These are phyloP conservation scores for Silvanus unidentatus DNA, from an alignment of 2,888 invertebrate genomes.

Conservation along the genomic window DNA sequence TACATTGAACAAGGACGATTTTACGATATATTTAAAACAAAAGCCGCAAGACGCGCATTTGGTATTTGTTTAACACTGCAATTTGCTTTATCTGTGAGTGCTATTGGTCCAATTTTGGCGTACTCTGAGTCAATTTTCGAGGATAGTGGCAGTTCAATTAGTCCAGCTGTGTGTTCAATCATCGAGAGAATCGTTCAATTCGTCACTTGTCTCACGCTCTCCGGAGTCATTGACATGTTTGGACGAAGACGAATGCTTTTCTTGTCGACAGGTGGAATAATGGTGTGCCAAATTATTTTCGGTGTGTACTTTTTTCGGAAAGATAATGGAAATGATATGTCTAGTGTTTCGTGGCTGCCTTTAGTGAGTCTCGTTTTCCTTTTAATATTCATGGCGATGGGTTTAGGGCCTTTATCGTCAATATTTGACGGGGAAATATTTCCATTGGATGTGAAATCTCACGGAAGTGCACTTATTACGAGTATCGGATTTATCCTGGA, in stretches of 20 bases:
- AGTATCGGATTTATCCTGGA: slow-evolving; percentile 69
- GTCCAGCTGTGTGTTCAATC: slow-evolving; percentile 48
- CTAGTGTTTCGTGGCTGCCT: slow-evolving; percentile 59
- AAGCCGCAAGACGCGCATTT: slow-evolving; percentile 11
- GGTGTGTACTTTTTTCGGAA: slow-evolving; percentile 61
- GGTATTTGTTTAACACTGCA: slow-evolving; percentile 7
- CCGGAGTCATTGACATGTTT: background rate
- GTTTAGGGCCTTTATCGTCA: slow-evolving; percentile 70
- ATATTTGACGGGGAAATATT: slow-evolving; percentile 75
- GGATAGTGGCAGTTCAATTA: slow-evolving; percentile 27
- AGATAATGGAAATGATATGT: slow-evolving; percentile 48
- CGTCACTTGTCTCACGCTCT: background rate
- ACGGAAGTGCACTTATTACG: slow-evolving; percentile 62
- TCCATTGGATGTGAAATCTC: slow-evolving; percentile 66
- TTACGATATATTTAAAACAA: slow-evolving; percentile 11
- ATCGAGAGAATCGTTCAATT: slow-evolving; percentile 6
- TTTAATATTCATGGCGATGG: slow-evolving; percentile 63
- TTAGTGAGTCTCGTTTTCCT: slow-evolving; percentile 53
- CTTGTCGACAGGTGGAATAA: slow-evolving; percentile 5
- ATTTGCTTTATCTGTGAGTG: slow-evolving; percentile 15
- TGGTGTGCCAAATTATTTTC: slow-evolving; percentile 17
- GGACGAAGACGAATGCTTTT: background rate
- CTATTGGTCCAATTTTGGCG: slow-evolving; percentile 12
- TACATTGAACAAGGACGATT: slow-evolving; percentile 1
- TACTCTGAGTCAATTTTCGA: slow-evolving; percentile 51